Evolutionary conservation across 2,797 vertebrate species (phyloP).

Genomic region (Picus viridis): DNA sequence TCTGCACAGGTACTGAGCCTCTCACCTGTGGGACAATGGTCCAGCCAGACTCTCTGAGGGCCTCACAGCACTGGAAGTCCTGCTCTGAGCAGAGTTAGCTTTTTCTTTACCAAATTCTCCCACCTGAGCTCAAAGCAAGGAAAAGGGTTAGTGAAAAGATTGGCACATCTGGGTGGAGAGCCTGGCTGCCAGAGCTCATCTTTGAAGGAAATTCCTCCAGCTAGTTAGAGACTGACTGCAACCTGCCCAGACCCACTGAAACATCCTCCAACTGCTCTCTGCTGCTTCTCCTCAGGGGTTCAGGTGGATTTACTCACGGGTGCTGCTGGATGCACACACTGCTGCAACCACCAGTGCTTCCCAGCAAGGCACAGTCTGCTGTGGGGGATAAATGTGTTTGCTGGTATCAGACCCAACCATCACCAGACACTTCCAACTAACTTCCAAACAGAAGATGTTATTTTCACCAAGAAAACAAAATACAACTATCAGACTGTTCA

Average conservation of each 20-base stretch:
- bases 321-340: background rate
- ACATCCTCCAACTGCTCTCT: background rate
- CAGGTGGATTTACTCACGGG: background rate
- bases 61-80: background rate
- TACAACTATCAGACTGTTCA: background rate
- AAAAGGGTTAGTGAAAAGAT: background rate
- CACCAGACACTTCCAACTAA: background rate
- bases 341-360: background rate
- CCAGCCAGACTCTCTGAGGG: background rate
- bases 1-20: background rate
- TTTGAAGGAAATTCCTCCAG: background rate
- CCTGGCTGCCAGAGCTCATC: background rate
- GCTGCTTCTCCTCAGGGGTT: background rate
- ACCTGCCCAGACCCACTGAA: background rate
- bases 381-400: background rate
- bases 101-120: background rate
- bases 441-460: background rate
- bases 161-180: background rate
- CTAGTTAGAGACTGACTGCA: background rate
- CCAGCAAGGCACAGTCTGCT: background rate
- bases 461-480: background rate
- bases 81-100: background rate
- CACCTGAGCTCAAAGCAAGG: background rate
- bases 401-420: background rate
- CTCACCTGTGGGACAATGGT: background rate